phyloP scores from a whole-genome alignment of 2,113 vertebrate species.

The Calypte anna region DNA sequence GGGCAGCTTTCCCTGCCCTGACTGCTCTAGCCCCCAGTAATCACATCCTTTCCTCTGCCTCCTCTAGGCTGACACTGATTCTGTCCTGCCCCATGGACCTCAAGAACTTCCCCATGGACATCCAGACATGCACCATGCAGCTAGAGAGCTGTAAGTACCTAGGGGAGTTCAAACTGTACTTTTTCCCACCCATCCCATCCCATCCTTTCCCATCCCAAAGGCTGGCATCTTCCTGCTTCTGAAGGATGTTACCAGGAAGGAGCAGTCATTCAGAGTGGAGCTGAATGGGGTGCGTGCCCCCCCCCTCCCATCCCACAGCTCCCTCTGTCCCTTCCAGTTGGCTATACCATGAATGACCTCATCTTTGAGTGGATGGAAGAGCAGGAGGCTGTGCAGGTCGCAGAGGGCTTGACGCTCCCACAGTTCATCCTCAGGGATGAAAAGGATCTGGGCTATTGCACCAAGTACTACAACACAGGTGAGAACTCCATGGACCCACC shows the following conservation, averaged over 20 bases:
- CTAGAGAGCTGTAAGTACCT: constrained; percentile 93
- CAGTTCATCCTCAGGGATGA: constrained; percentile 93
- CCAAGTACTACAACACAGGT: constrained; percentile 96
- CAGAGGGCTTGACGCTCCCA: constrained; percentile 90
- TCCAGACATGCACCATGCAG: constrained; percentile 95
- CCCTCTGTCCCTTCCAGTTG: constrained; percentile 75
- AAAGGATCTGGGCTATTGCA: constrained; percentile 93
- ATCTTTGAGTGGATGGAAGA: constrained; percentile 92
- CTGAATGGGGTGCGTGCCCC: accelerated
- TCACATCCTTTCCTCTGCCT: constrained; percentile 36
- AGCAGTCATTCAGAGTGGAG: neutral
- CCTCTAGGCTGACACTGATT: constrained; percentile 87
- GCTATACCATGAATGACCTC: constrained; percentile 95
- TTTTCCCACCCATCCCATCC: neutral
- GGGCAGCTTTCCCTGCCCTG: neutral
- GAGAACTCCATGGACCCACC: neutral
- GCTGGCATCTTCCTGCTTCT: neutral
- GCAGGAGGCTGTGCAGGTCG: constrained; percentile 89
- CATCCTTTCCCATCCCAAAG: neutral
- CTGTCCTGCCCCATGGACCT: constrained; percentile 96
- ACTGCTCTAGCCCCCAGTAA: neutral
- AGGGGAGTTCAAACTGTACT: neutral
- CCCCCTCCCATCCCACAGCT: neutral
- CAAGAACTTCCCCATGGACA: constrained; percentile 98
- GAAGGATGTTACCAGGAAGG: neutral